phyloP scores from a whole-genome alignment of 2,797 vertebrate species.

The Pangasius larnaudii region DNA sequence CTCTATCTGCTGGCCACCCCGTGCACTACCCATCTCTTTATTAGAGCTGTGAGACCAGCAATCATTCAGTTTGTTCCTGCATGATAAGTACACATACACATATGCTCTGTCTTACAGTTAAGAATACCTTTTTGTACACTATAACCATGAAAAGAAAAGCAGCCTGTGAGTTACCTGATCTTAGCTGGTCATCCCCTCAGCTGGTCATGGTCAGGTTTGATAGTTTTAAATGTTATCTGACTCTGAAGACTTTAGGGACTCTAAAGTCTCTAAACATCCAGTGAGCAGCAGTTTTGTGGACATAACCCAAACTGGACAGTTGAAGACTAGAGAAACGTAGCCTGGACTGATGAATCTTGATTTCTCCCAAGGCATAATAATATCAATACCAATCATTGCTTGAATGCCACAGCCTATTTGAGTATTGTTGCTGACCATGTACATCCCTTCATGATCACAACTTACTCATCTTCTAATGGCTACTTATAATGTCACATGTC shows the following conservation, averaged over 20 bases:
- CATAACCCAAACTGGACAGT: background rate
- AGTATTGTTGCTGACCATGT: too few relatives aligned
- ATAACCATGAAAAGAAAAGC: background rate
- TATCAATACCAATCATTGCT: too few relatives aligned
- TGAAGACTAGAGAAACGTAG: background rate
- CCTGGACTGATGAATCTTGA: background rate
- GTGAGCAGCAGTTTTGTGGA: too few relatives aligned
- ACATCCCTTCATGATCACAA: too few relatives aligned
- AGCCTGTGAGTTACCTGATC: background rate
- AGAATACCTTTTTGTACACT: background rate
- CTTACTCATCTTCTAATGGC: too few relatives aligned
- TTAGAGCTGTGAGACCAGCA: background rate
- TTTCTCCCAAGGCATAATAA: background rate
- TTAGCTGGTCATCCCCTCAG: background rate
- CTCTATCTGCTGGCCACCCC: slow-evolving; percentile 37
- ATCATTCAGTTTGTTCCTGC: background rate
- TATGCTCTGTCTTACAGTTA: background rate
- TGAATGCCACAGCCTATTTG: too few relatives aligned
- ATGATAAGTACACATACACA: background rate
- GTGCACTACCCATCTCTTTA: background rate
- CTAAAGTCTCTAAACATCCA: too few relatives aligned
- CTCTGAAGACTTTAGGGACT: too few relatives aligned
- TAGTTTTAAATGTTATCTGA: background rate
- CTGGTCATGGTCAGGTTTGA: background rate
- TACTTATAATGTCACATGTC: too few relatives aligned